Evolutionary conservation across 2,888 invertebrate species (phyloP).

Genomic region (Drosophila aldrichi): DNA sequence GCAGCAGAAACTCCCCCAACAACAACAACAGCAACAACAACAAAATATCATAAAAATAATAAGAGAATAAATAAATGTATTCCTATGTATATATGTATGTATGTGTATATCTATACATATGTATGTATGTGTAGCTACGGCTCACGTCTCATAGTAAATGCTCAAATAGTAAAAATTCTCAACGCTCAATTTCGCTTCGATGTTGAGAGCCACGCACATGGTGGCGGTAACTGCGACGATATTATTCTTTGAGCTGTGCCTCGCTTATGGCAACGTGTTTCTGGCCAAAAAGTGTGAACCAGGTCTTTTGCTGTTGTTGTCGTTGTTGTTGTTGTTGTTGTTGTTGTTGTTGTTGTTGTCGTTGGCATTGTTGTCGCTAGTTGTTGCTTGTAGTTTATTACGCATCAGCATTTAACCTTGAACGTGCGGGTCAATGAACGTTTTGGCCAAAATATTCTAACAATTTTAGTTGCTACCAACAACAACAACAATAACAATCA

Average conservation of each 20-base stretch:
- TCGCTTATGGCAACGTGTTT: slow-evolving; percentile 59
- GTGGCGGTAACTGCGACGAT: slow-evolving; percentile 15
- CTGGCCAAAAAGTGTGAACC: slow-evolving; percentile 68
- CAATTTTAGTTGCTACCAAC: slow-evolving; percentile 57
- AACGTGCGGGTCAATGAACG: slow-evolving; percentile 81
- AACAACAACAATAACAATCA: slow-evolving; percentile 38
- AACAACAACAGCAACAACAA: slow-evolving; percentile 6
- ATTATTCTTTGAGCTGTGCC: slow-evolving; percentile 38
- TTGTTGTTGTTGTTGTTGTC: slow-evolving; percentile 17
- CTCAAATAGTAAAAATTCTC: slow-evolving; percentile 54
- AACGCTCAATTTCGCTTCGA: slow-evolving; percentile 27
- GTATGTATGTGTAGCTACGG: slow-evolving; percentile 5
- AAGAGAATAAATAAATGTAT: slow-evolving; percentile 4
- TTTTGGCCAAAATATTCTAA: slow-evolving; percentile 81
- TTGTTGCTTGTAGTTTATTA: slow-evolving; percentile 63
- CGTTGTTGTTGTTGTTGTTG: slow-evolving; percentile 34
- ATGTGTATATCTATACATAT: too few species aligned
- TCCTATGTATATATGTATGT: not conserved
- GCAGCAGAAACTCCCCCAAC: slow-evolving; percentile 66
- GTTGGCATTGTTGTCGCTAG: slow-evolving; percentile 35
- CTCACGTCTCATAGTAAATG: slow-evolving; percentile 42
- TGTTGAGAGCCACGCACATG: slow-evolving; percentile 54
- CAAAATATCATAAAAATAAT: not conserved
- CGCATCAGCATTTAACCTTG: slow-evolving; percentile 83
- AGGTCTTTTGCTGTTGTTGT: slow-evolving; percentile 25